Conservation (phyloP, 35 echinoderm and acorn worm genomes). For the Apostichopus japonicus region DNA sequence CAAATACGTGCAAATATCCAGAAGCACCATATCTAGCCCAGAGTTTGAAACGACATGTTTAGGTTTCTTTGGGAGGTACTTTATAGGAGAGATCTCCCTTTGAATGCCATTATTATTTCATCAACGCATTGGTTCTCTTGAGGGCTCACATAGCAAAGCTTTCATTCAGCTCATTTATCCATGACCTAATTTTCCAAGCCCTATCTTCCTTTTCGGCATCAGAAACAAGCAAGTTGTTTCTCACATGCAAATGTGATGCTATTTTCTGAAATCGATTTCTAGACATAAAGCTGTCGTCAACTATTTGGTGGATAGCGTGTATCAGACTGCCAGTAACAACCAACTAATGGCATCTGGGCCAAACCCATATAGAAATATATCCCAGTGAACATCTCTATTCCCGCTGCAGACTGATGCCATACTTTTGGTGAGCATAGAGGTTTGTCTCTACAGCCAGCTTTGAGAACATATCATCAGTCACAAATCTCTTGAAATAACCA, state of each 20-base stretch:
- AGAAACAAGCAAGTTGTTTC: conserved; percentile 5
- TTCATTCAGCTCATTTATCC: not conserved
- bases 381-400: conserved; percentile 55
- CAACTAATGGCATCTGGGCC: conserved; percentile 38
- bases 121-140: conserved; percentile 38
- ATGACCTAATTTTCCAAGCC: conserved; percentile 40
- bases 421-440: too few species aligned
- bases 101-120: conserved; percentile 54
- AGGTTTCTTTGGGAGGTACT: not conserved
- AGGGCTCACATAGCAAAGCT: not conserved
- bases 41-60: conserved; percentile 42
- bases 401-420: not conserved
- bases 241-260: conserved; percentile 16
- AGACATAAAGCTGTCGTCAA: conserved; percentile 52
- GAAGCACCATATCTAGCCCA: conserved; percentile 27
- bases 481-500: too few species aligned
- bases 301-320: conserved; percentile 16
- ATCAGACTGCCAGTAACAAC: conserved; percentile 30
- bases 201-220: conserved; percentile 53
- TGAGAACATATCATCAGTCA: too few species aligned
- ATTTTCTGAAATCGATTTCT: conserved; percentile 36
- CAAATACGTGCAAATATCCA: conserved; percentile 31
- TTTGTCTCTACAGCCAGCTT: too few species aligned
- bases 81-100: not conserved
- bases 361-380: conserved; percentile 55